Evolutionary conservation across 2,888 invertebrate species (phyloP).

Genomic region (Pasiphila rectangulata): DNA sequence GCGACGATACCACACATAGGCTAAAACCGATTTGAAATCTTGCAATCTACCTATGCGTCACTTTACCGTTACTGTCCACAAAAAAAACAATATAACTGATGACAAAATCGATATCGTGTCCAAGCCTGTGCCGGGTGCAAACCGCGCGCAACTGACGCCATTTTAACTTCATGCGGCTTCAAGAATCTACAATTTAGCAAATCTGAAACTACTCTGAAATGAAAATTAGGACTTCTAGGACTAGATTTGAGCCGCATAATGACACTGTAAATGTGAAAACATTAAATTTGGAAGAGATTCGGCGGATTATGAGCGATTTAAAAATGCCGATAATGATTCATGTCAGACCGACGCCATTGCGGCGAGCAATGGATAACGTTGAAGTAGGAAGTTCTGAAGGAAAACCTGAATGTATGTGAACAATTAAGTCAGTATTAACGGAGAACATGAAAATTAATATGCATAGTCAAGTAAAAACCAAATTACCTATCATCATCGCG

Average conservation of each 20-base stretch:
- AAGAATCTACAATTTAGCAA: constrained; percentile 55
- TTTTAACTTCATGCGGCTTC: constrained; percentile 76
- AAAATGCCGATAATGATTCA: constrained; percentile 58
- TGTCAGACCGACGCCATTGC: constrained; percentile 75
- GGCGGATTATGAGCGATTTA: constrained; percentile 66
- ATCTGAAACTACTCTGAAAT: constrained; percentile 68
- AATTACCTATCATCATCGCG: constrained; percentile 89
- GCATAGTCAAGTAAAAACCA: constrained; percentile 31
- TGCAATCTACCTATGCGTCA: constrained; percentile 58
- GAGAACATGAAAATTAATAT: too few relatives aligned
- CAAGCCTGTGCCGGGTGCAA: constrained; percentile 67
- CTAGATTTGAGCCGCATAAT: constrained; percentile 56
- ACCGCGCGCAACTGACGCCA: constrained; percentile 77
- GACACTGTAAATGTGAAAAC: constrained; percentile 62
- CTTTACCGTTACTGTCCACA: constrained; percentile 44
- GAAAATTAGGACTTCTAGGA: constrained; percentile 65
- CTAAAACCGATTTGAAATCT: constrained; percentile 77
- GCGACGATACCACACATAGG: constrained; percentile 47
- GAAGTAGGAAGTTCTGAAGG: constrained; percentile 33
- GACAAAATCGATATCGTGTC: constrained; percentile 51
- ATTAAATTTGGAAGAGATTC: constrained; percentile 72
- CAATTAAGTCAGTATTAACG: constrained; percentile 35
- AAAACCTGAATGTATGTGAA: constrained; percentile 46
- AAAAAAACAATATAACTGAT: constrained; percentile 42
- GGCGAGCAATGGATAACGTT: constrained; percentile 46